A percentile compares a stretch with the other conserved stretches of the same genome.
Conservation (phyloP, 2,888 invertebrate species). For the Thecophora atra region DNA sequence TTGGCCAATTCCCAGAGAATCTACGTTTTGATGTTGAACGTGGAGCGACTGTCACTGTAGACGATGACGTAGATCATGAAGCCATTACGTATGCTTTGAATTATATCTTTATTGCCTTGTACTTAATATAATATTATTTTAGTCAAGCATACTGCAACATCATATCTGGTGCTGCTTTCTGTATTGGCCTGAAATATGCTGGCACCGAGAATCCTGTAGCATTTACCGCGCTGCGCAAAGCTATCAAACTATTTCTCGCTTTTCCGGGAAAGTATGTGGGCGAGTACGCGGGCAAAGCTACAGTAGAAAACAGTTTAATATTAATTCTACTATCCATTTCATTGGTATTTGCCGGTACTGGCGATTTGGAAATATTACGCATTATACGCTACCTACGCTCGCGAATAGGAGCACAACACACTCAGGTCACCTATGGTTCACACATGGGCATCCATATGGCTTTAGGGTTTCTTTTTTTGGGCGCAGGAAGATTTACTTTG, state of each 20-base stretch:
- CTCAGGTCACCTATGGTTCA: constrained; percentile 85
- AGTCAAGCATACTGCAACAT: constrained; percentile 98
- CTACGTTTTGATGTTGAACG: constrained; percentile 81
- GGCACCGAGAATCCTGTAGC: constrained; percentile 88
- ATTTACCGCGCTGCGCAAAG: constrained; percentile 73
- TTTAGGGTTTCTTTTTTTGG: constrained; percentile 90
- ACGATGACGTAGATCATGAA: constrained; percentile 80
- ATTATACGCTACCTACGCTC: constrained; percentile 85
- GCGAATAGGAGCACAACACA: constrained; percentile 77
- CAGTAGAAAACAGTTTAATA: constrained; percentile 88
- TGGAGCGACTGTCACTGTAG: constrained; percentile 72
- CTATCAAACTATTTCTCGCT: constrained; percentile 61
- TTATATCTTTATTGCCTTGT: constrained; percentile 12
- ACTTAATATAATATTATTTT: constrained; percentile 48
- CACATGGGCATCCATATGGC: constrained; percentile 97
- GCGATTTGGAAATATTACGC: constrained; percentile 83
- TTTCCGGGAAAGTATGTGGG: constrained; percentile 76
- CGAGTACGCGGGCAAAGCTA: constrained; percentile 88
- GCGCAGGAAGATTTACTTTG: constrained; percentile 89
- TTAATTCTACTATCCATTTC: constrained; percentile 77
- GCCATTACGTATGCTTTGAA: constrained; percentile 82
- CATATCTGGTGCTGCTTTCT: constrained; percentile 92
- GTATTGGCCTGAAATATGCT: constrained; percentile 91
- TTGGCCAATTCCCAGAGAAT: constrained; percentile 79
- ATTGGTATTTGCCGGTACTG: constrained; percentile 93